Percentiles rank a stretch among this genome's conserved stretches.
Conservation (phyloP, 2,113 vertebrate genomes). For the Pipra filicauda region DNA sequence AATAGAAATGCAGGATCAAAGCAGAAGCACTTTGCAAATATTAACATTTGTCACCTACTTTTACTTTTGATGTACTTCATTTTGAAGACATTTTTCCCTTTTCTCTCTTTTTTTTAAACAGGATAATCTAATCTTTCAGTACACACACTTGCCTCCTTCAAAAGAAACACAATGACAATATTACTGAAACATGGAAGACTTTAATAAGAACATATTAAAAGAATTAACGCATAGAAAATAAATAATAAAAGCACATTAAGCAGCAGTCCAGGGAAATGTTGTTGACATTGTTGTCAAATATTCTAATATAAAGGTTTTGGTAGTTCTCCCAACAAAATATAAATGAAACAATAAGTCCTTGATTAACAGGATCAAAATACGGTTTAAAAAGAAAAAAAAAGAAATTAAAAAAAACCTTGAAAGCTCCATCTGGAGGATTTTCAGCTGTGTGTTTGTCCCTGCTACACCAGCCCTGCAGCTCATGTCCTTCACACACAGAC, state of each 20-base stretch:
- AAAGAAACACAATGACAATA: conserved; percentile 53
- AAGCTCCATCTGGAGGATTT: background rate
- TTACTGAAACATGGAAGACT: conserved; percentile 56
- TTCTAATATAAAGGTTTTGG: conserved; percentile 15
- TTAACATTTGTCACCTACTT: conserved; percentile 84
- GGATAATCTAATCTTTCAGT: conserved; percentile 72
- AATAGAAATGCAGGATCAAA: conserved; percentile 80
- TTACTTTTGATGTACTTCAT: conserved; percentile 81
- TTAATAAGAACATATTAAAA: conserved; percentile 58
- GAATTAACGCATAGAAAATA: conserved; percentile 28
- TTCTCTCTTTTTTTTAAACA: conserved; percentile 12
- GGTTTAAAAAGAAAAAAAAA: background rate
- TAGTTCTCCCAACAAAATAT: background rate
- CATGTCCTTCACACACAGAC: background rate
- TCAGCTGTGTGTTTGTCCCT: background rate
- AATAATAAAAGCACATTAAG: conserved; percentile 69
- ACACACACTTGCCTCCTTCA: conserved; percentile 72
- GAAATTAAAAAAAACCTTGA: background rate
- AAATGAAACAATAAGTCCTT: conserved; percentile 31
- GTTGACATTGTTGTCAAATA: background rate
- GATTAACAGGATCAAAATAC: background rate
- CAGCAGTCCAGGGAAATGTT: conserved; percentile 47
- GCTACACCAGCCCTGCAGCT: background rate
- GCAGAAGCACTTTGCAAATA: conserved; percentile 79
- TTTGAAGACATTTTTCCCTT: conserved; percentile 69